These are phyloP conservation scores for Pollenia griseotomentosa DNA, from an alignment of 2,888 invertebrate species.

Conservation along the genomic window DNA sequence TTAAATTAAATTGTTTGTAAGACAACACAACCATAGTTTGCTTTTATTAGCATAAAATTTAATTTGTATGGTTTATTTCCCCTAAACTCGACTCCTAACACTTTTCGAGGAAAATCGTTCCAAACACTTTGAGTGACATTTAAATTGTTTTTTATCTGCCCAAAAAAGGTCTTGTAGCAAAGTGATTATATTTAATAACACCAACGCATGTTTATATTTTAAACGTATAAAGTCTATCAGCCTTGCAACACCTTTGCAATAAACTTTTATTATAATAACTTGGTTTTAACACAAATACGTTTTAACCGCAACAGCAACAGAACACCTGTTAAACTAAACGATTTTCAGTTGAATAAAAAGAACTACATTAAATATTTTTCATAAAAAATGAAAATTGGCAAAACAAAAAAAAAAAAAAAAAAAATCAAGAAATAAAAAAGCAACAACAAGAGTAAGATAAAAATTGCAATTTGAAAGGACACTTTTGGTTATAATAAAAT, in stretches of 20 bases:
- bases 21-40: not conserved
- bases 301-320: constrained; percentile 29
- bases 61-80: not conserved
- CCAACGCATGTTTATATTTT: constrained; percentile 1
- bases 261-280: constrained; percentile 34
- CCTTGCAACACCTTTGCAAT: constrained; percentile 18
- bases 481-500: constrained; percentile 47
- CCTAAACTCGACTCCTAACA: not conserved
- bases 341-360: not conserved
- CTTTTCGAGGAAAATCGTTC: not conserved
- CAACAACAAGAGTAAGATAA: not conserved
- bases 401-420: not conserved
- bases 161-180: constrained; percentile 2
- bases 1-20: not conserved
- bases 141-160: constrained; percentile 36
- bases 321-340: constrained; percentile 43
- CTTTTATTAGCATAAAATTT: constrained; percentile 31
- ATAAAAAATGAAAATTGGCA: not conserved
- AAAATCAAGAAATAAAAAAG: not conserved
- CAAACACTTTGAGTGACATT: constrained; percentile 22
- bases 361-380: constrained; percentile 15
- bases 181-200: not conserved
- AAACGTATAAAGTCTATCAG: constrained; percentile 9
- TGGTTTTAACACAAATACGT: constrained; percentile 1
- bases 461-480: constrained; percentile 47